Evolutionary conservation across 2,113 vertebrate species (phyloP).

Genomic region (Nannospalax galili): DNA sequence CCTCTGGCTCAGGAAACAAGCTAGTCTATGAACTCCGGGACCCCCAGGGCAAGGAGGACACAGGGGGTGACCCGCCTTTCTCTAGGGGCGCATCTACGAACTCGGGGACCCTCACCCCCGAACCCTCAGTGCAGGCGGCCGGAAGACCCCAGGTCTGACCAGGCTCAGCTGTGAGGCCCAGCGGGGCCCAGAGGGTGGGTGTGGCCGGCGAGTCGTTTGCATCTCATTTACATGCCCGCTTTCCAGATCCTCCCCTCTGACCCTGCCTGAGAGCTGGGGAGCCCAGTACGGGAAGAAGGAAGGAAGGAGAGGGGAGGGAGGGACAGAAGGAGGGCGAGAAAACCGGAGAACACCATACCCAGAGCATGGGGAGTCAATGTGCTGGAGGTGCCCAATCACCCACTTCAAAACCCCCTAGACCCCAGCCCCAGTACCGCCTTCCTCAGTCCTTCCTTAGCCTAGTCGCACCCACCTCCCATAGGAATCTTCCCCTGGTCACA

Average conservation of each 20-base stretch:
- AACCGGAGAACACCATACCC: too few species aligned
- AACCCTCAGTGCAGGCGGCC: not conserved
- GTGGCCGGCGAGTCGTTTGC: not conserved
- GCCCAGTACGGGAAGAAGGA: not conserved
- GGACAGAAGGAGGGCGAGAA: too few species aligned
- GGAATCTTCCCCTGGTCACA: not conserved
- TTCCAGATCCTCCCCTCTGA: not conserved
- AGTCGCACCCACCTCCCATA: not conserved
- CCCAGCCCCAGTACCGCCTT: not conserved
- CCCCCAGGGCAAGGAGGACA: too few species aligned
- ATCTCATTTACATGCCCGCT: conserved; percentile 12
- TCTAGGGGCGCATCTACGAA: too few species aligned
- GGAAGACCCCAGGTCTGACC: not conserved
- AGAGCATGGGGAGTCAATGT: not conserved
- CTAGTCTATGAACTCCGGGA: too few species aligned
- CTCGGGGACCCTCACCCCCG: not conserved
- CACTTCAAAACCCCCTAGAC: not conserved
- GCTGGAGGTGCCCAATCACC: too few species aligned
- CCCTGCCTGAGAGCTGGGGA: not conserved
- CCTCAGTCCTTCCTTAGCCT: not conserved
- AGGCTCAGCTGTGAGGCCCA: not conserved
- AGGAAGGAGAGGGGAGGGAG: not conserved
- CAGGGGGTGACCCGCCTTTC: too few species aligned
- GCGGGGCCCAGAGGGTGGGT: not conserved
- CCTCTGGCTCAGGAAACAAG: not conserved